A percentile compares a stretch with the other conserved stretches of the same genome.
phyloP scores from a whole-genome alignment of 2,888 invertebrate species.

The Ochropleura plecta region DNA sequence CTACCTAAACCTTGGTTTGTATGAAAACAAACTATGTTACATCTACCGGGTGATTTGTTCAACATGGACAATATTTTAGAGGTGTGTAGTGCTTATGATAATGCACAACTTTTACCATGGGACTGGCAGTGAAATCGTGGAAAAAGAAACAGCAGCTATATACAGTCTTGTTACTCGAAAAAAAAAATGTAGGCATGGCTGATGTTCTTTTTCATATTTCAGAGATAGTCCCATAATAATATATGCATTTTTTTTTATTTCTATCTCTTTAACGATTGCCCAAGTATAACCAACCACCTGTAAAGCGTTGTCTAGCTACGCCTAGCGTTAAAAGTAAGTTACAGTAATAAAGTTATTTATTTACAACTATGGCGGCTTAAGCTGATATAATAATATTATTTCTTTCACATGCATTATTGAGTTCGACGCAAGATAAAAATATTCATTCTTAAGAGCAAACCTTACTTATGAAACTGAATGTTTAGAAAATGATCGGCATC shows the following conservation, averaged over 20 bases:
- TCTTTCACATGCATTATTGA: conserved; percentile 67
- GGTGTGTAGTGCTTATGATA: neutral
- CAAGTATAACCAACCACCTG: neutral
- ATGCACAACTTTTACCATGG: neutral
- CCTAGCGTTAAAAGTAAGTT: conserved; percentile 49
- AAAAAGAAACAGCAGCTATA: neutral
- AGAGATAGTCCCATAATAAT: neutral
- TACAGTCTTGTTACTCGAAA: neutral
- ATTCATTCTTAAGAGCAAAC: neutral
- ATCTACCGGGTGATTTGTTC: conserved; percentile 26
- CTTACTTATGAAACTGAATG: neutral
- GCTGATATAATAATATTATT: conserved; percentile 62
- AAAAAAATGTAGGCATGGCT: neutral
- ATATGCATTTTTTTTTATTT: neutral
- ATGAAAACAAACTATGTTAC: conserved; percentile 44
- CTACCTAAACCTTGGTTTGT: conserved; percentile 40
- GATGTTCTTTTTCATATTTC: neutral
- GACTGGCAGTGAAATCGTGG: neutral
- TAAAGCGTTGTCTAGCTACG: conserved; percentile 64
- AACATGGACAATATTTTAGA: neutral
- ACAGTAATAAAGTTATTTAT: conserved; percentile 66
- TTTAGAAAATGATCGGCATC: no score
- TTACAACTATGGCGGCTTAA: conserved; percentile 70
- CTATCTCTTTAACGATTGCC: neutral
- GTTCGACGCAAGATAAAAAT: conserved; percentile 67